A percentile compares a stretch with the other conserved stretches of the same genome.
These are phyloP conservation scores for Aepyceros melampus DNA, from an alignment of 2,113 vertebrate genomes.

Conservation along the genomic window DNA sequence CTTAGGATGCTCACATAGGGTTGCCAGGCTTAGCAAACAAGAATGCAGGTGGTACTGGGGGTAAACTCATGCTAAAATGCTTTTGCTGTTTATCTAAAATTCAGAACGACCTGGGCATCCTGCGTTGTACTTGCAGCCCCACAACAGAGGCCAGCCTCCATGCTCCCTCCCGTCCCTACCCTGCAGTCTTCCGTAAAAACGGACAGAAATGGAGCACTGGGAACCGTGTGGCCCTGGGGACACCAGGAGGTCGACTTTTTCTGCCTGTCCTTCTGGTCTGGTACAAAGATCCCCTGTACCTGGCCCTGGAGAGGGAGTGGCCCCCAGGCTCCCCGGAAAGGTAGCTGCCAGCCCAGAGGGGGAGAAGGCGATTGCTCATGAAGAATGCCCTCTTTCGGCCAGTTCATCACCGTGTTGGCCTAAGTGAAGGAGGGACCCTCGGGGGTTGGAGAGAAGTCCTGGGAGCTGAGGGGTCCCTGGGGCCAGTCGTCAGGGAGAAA, in stretches of 20 bases:
- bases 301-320: background rate
- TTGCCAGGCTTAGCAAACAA: background rate
- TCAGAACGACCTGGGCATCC: background rate
- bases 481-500: too few species aligned
- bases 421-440: background rate
- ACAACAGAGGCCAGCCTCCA: rapidly evolving
- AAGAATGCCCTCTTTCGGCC: background rate
- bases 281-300: background rate
- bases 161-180: background rate
- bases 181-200: background rate
- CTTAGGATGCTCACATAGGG: too few species aligned
- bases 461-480: background rate
- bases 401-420: rapidly evolving
- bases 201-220: rapidly evolving
- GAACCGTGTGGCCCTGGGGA: rapidly evolving
- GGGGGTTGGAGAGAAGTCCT: background rate
- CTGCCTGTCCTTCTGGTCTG: background rate
- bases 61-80: rapidly evolving
- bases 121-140: background rate
- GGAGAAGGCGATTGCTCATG: background rate
- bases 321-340: rapidly evolving
- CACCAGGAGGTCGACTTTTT: rapidly evolving
- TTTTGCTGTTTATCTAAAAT: background rate
- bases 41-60: background rate
- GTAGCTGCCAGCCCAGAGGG: rapidly evolving